Percentiles rank a stretch among this genome's conserved stretches.
phyloP scores from a whole-genome alignment of 2,113 vertebrate species.

The Hystrix brachyura region DNA sequence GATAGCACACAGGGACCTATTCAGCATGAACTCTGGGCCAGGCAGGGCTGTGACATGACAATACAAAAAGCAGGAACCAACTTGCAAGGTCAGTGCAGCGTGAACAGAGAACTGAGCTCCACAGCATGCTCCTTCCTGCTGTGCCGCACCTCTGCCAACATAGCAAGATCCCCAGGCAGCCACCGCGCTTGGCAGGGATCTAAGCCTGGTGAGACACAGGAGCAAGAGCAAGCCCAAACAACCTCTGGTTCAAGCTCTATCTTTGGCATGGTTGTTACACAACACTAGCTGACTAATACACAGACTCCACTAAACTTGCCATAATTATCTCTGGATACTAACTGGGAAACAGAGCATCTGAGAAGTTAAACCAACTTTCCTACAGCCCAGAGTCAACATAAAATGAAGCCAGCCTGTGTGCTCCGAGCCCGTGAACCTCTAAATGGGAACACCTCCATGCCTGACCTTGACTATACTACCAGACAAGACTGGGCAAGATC shows the following conservation, averaged over 20 bases:
- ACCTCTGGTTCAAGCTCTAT: not conserved
- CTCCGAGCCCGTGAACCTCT: not conserved
- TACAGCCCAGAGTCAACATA: not conserved
- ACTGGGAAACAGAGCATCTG: not conserved
- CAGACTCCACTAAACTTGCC: not conserved
- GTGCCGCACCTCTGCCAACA: not conserved
- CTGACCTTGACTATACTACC: slow-evolving; percentile 27
- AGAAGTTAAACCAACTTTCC: not conserved
- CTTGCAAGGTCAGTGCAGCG: too few species aligned
- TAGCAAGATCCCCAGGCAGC: not conserved
- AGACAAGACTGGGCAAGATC: slow-evolving; percentile 21
- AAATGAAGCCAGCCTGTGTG: not conserved
- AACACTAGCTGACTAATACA: slow-evolving; percentile 4
- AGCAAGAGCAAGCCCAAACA: not conserved
- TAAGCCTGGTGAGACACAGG: not conserved
- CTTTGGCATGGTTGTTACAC: not conserved
- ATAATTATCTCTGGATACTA: not conserved
- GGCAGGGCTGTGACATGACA: accelerated
- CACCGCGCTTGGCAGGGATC: not conserved
- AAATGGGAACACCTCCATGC: not conserved
- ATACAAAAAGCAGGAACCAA: not conserved
- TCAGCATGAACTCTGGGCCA: accelerated
- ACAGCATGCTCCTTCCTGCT: not conserved
- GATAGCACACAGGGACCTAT: too few species aligned
- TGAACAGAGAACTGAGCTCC: not conserved